These are phyloP conservation scores for Trichacis sp. DNA, from an alignment of 2,888 invertebrate species.

Conservation along the genomic window DNA sequence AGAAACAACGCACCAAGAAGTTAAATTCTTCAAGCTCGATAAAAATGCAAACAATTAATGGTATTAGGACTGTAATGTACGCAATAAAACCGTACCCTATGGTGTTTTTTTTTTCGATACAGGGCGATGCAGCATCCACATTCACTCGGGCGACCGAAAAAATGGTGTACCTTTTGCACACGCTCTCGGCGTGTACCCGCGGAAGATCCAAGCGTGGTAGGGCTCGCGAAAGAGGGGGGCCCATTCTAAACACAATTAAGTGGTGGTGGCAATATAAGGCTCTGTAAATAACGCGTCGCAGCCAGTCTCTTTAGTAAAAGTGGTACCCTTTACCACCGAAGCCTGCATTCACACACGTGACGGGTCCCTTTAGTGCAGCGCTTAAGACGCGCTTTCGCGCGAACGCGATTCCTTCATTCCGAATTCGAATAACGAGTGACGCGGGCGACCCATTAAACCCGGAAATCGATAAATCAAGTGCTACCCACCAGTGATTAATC, in stretches of 20 bases:
- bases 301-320: constrained; percentile 63
- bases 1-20: too few relatives aligned
- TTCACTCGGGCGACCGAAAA: too few relatives aligned
- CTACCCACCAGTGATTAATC: constrained; percentile 12
- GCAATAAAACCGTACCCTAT: too few relatives aligned
- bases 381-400: constrained; percentile 32
- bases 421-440: background rate
- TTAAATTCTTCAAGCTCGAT: too few relatives aligned
- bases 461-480: too few relatives aligned
- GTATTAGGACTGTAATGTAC: too few relatives aligned
- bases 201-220: constrained; percentile 11
- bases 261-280: constrained; percentile 68
- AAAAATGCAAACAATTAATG: too few relatives aligned
- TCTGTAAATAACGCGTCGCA: constrained; percentile 58
- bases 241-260: constrained; percentile 26
- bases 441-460: too few relatives aligned
- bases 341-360: constrained; percentile 52
- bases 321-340: constrained; percentile 62
- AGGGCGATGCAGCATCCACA: too few relatives aligned
- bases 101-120: too few relatives aligned
- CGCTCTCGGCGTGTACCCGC: too few relatives aligned
- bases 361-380: constrained; percentile 25
- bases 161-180: too few relatives aligned
- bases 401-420: constrained; percentile 15
- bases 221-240: constrained; percentile 47